Base-by-base conservation (phyloP, 64 coral and sea anemone genomes). In the Actinia tenebrosa region DNA sequence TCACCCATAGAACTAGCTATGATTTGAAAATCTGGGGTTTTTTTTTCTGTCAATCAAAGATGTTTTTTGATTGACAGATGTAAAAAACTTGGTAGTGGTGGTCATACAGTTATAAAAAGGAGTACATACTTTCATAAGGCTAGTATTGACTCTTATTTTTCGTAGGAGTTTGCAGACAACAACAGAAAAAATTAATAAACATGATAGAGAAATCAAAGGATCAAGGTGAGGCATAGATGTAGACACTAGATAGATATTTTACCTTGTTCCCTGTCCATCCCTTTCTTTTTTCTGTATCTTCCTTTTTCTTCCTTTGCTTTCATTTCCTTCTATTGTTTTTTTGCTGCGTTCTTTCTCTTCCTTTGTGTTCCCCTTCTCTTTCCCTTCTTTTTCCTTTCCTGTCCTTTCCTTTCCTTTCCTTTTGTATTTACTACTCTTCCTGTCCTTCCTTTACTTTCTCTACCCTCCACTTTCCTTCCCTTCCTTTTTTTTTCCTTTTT, bases 91-190 rank as follows among this genome's bases (percentile, higher is more conserved):
- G 30, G 30, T 37, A 37, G 30, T 37, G 30, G 30, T 37, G 30
- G 30, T 37, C 30, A 37, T 0, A 37, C 30, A 37, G 1, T 37
- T 37, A 37, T 37, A 37, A 37, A 37, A 37, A 37, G 0, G 30
- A 37, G 30, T 37, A 37, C 30, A 37, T 37, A 37, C 1, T 37
- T 50, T 50, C 4, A 8, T 1, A 50, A 50, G 47, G 4, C 47
- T 8, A 5, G 47, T 50, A 50, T 50, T 50, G 3, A 50, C 47
- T 50, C 47, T 5, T 1, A 72, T 86, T 54, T 83, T 45, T 80
- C 82, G 53, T 26, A 98, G 96, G 96, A 42, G 93, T 98, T 3
- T 98, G 96, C 81, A 86, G 88, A 92, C 84, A 88, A 60, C 93
- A 98, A 66, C 96, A 98, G 79, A 92, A 90, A 56, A 92, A 90